A percentile compares a stretch with the other conserved stretches of the same genome.
Evolutionary conservation across 2,113 vertebrate genomes (phyloP).

Genomic region (Rhagologus leucostigma): DNA sequence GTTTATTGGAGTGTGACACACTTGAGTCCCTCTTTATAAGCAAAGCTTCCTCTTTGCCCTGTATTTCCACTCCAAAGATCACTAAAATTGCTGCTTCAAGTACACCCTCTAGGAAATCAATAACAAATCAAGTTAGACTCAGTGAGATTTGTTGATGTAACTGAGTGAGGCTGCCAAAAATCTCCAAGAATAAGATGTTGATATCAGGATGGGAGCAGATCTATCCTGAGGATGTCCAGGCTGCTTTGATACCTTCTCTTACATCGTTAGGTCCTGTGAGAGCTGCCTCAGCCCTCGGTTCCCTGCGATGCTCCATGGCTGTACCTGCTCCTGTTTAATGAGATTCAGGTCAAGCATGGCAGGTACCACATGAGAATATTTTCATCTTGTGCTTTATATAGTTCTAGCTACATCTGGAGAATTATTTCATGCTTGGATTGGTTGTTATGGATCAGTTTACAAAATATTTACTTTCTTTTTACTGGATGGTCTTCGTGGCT

Average conservation of each 20-base stretch:
- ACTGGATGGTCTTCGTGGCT: not conserved
- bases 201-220: not conserved
- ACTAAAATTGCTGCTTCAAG: constrained; percentile 25
- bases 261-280: not conserved
- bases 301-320: not conserved
- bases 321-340: not conserved
- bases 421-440: not conserved
- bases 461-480: not conserved
- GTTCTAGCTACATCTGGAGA: not conserved
- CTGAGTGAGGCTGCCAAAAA: constrained; percentile 45
- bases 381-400: not conserved
- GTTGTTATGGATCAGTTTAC: not conserved
- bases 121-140: constrained; percentile 55
- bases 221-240: not conserved
- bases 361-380: not conserved
- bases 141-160: constrained; percentile 37
- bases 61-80: constrained; percentile 2
- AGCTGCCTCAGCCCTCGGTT: not conserved
- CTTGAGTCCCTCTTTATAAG: not conserved
- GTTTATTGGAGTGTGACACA: not conserved
- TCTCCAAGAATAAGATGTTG: constrained; percentile 22
- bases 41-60: not conserved
- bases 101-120: constrained; percentile 50
- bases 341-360: not conserved
- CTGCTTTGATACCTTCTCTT: not conserved